phyloP scores from a whole-genome alignment of 2,888 invertebrate species.

The Pecten maximus region DNA sequence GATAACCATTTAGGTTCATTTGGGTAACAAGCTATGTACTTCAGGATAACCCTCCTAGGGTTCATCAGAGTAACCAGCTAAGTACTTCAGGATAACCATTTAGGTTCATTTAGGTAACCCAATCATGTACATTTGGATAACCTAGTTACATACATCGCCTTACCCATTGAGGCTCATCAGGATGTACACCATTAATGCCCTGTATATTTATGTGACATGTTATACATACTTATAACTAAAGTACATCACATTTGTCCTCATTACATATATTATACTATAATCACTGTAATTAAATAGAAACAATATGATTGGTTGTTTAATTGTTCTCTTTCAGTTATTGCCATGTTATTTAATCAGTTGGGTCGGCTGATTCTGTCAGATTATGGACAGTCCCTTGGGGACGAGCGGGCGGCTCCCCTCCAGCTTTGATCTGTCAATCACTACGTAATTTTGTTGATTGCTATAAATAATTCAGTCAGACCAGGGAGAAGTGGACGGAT shows the following conservation, averaged over 20 bases:
- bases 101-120: no score
- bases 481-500: not conserved
- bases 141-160: no score
- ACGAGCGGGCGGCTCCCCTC: slow-evolving; percentile 22
- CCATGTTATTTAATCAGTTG: slow-evolving; percentile 50
- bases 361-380: not conserved
- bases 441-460: slow-evolving; percentile 57
- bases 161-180: no score
- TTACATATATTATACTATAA: not conserved
- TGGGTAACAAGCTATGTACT: no score
- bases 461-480: slow-evolving; percentile 63
- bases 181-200: no score
- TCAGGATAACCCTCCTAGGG: no score
- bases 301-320: not conserved
- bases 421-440: slow-evolving; percentile 66
- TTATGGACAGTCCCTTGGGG: slow-evolving; percentile 23
- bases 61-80: no score
- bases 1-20: no score
- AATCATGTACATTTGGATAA: no score
- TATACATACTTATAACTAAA: not conserved
- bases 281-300: not conserved
- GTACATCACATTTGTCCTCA: not conserved
- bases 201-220: not conserved
- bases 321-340: slow-evolving; percentile 48
- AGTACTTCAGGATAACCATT: no score